Evolutionary conservation across 2,888 invertebrate species (phyloP), one percentile per base, ranked within the genome.

Genomic region (Drosophila prolongata): DNA sequence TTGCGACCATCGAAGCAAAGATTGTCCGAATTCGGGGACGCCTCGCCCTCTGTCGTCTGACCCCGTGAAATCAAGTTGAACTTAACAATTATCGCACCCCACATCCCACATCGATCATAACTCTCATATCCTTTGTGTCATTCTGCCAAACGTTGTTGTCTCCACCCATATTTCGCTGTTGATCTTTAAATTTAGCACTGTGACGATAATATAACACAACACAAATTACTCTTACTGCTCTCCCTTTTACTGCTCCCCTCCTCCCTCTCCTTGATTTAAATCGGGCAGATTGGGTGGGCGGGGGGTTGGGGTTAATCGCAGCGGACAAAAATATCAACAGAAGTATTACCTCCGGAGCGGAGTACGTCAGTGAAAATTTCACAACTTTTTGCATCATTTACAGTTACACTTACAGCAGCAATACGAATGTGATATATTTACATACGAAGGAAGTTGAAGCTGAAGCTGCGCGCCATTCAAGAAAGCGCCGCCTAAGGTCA

Each of bases 401-500:
- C 70, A 70, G 70, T 70, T 70, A 70, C 65, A 74, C 38, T 55
- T 64, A 38, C 61, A 30, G 40, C 30, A 10, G 56, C 30, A 30
- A 24, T 34, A n/a, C 34, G 11, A 27, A 42, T 34, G 57, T 30
- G 35, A n/a, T 35, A 10, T 16, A 44, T 68, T 68, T 46, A 30
- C 44, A 68, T 40, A 11, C 57, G 56, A 57, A 56, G 66, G 70
- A 66, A 69, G 46, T 5, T 16, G 43, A 43, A 69, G 46, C 11
- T 16, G 43, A 43, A 43, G 68, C 66, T 66, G 70, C 40, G 34
- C 44, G 70, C 68, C 81, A 88, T 81, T 81, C 84, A 81, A 83
- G 77, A 86, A 85, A 59, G 54, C 52, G 57, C 44, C 53, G 52
- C 40, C 52, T 71, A 81, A 86, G 88, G 81, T 81, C 86, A 81